Conservation (phyloP, 2,113 vertebrate species). For the Indicator maculatus region DNA sequence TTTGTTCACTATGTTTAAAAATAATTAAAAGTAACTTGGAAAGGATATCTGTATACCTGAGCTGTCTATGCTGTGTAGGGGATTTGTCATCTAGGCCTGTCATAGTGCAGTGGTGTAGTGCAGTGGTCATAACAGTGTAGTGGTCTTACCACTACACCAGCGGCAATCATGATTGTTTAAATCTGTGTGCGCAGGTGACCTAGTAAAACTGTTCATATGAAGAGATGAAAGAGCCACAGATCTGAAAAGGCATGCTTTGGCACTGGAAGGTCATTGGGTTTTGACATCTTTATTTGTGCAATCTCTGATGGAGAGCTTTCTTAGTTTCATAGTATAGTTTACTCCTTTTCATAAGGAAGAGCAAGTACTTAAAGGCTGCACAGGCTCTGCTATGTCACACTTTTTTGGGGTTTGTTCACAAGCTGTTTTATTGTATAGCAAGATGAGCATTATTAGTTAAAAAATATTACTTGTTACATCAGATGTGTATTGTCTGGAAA, state of each 20-base stretch:
- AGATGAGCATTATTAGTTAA: neutral
- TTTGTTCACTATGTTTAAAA: neutral
- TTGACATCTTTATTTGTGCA: neutral
- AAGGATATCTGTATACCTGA: neutral
- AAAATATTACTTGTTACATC: neutral
- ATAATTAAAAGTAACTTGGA: neutral
- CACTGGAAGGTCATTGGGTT: neutral
- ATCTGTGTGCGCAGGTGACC: neutral
- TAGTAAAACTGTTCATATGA: neutral
- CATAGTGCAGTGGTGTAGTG: neutral
- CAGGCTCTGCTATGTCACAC: neutral
- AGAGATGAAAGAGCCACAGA: neutral
- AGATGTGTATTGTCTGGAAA: neutral
- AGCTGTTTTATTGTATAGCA: neutral
- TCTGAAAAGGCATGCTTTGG: neutral
- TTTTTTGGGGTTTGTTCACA: neutral
- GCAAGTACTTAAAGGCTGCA: neutral
- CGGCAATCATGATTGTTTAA: neutral
- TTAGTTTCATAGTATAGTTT: neutral
- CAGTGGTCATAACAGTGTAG: too few species aligned
- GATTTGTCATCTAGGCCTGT: neutral
- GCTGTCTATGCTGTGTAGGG: neutral
- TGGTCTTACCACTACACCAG: neutral
- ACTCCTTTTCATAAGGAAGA: neutral
- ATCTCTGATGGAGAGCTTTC: neutral